Percentiles rank a stretch among this genome's conserved stretches.
phyloP scores from a whole-genome alignment of 2,113 vertebrate genomes.

The Chlorodrepanis virens region DNA sequence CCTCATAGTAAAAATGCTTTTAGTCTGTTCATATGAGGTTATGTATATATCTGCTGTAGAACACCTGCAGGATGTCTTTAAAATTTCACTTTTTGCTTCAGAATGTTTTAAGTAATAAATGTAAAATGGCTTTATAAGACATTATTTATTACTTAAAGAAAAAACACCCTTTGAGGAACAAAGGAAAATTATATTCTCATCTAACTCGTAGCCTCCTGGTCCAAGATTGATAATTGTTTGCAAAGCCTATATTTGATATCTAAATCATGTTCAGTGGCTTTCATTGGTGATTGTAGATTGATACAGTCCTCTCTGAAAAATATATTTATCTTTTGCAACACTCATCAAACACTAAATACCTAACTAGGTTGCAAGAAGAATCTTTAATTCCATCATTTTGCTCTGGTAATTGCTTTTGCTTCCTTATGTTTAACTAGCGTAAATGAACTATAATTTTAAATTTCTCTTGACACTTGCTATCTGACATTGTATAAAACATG shows the following conservation, averaged over 20 bases:
- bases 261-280: conserved; percentile 71
- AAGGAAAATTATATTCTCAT: conserved; percentile 39
- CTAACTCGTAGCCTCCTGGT: conserved; percentile 5
- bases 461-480: conserved; percentile 75
- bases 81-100: conserved; percentile 32
- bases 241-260: conserved; percentile 71
- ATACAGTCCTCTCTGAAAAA: conserved; percentile 69
- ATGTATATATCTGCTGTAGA: background rate
- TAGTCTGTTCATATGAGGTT: conserved; percentile 36
- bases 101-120: conserved; percentile 14
- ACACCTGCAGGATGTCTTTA: conserved; percentile 33
- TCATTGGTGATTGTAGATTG: conserved; percentile 68
- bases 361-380: conserved; percentile 74
- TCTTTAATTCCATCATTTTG: conserved; percentile 78
- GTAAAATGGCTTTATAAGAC: background rate
- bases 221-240: conserved; percentile 70
- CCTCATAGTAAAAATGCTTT: conserved; percentile 23
- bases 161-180: conserved; percentile 44
- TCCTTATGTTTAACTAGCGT: conserved; percentile 78
- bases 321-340: conserved; percentile 73
- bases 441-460: conserved; percentile 80
- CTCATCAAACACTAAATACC: conserved; percentile 76
- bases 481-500: conserved; percentile 69
- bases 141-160: conserved; percentile 33
- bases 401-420: conserved; percentile 78